Evolutionary conservation across 2,113 vertebrate species (phyloP).

Genomic region (Trichechus manatus): DNA sequence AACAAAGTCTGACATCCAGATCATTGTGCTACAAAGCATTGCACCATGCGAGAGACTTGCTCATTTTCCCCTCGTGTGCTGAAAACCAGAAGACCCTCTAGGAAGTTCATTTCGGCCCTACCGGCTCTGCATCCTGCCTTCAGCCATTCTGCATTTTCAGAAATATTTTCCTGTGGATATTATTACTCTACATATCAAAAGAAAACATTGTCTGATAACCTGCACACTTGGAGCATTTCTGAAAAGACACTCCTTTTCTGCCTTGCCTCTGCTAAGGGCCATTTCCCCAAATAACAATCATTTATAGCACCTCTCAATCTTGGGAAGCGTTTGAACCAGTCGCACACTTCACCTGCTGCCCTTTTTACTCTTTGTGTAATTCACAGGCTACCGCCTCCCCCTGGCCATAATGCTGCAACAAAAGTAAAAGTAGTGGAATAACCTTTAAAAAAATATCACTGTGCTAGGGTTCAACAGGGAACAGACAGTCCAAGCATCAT

Average conservation of each 20-base stretch:
- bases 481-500: not conserved
- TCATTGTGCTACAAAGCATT: not conserved
- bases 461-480: not conserved
- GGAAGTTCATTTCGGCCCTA: constrained; percentile 8
- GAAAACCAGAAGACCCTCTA: constrained; percentile 67
- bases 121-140: constrained; percentile 1
- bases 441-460: not conserved
- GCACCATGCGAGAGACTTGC: not conserved
- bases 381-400: not conserved
- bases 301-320: not conserved
- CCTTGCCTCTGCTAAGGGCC: not conserved
- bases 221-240: not conserved
- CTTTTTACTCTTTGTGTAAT: not conserved
- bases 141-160: not conserved
- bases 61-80: constrained; percentile 47
- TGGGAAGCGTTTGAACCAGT: not conserved
- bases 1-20: constrained; percentile 61
- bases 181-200: not conserved
- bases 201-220: not conserved
- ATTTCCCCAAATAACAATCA: too few relatives aligned
- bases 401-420: not conserved
- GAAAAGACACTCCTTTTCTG: not conserved
- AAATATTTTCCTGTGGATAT: not conserved
- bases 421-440: not conserved
- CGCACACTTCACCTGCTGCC: not conserved